A percentile compares a stretch with the other conserved stretches of the same genome.
phyloP scores from a whole-genome alignment of 2,797 vertebrate genomes.

The Acipenser ruthenus region DNA sequence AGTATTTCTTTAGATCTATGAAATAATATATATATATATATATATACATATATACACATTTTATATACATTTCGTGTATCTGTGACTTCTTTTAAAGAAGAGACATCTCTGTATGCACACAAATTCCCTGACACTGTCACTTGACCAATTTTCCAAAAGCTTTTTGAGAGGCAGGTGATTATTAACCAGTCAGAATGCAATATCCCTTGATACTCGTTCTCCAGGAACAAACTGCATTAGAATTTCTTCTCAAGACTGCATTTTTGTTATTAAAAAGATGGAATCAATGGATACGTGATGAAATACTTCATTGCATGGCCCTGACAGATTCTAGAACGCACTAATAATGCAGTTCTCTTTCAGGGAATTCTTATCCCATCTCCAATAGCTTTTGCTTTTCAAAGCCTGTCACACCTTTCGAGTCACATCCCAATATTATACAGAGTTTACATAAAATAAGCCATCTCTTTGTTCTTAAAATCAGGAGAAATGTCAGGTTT shows the following conservation, averaged over 20 bases:
- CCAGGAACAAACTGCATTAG: slow-evolving; percentile 2
- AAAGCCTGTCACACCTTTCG: not conserved
- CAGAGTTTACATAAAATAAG: not conserved
- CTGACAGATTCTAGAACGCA: not conserved
- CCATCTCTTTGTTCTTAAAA: too few species aligned
- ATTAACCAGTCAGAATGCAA: slow-evolving; percentile 1
- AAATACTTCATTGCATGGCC: not conserved
- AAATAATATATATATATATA: too few species aligned
- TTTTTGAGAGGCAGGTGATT: not conserved
- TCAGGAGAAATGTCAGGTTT: too few species aligned
- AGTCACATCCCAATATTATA: not conserved
- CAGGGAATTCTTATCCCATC: not conserved
- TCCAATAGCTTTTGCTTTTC: not conserved
- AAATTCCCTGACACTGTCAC: not conserved
- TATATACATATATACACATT: too few species aligned
- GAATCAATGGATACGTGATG: slow-evolving; percentile 3
- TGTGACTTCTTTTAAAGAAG: too few species aligned
- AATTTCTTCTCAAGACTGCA: slow-evolving; percentile 1
- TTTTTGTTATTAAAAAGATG: slow-evolving; percentile 7
- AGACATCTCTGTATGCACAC: not conserved
- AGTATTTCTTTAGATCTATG: too few species aligned
- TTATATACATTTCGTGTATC: too few species aligned
- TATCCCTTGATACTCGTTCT: not conserved
- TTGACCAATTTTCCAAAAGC: slow-evolving; percentile 1
- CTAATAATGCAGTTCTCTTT: not conserved